Percentiles rank a stretch among this genome's conserved stretches.
Conservation (phyloP, 1,140 invertebrate species). For the Caenorhabditis tropicalis region DNA sequence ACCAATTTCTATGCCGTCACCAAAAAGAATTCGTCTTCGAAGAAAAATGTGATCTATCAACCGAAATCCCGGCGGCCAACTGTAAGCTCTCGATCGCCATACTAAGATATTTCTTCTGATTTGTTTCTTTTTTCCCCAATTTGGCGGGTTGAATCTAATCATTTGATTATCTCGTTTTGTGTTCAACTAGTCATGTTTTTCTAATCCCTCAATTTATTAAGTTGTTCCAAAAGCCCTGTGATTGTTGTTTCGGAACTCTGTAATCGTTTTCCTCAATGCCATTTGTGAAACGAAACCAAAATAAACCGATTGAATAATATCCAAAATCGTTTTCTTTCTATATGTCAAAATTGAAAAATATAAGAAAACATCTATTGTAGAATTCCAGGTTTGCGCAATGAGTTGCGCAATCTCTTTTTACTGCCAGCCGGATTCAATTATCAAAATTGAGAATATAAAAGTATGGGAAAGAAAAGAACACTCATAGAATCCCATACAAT, state of each 20-base stretch:
- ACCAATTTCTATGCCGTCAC: neutral
- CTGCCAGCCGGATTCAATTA: neutral
- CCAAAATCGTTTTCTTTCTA: neutral
- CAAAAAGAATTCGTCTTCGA: neutral
- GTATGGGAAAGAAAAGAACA: neutral
- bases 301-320: slow-evolving; percentile 21
- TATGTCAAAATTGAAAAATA: neutral
- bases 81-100: neutral
- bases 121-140: neutral
- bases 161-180: slow-evolving; percentile 37
- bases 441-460: too few species aligned
- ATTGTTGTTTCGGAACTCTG: neutral
- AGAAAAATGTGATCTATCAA: neutral
- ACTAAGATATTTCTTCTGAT: slow-evolving; percentile 6
- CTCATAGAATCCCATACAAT: too few species aligned
- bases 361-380: neutral
- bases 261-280: neutral
- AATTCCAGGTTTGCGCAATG: neutral
- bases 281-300: neutral
- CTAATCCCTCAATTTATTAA: neutral
- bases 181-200: slow-evolving; percentile 12
- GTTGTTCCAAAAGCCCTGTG: neutral
- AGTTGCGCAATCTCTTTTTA: neutral
- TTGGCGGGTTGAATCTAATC: slow-evolving; percentile 34
- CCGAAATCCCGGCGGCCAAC: slow-evolving; percentile 4